Conservation (phyloP, 1,140 invertebrate genomes). For the Drosophila nannoptera region DNA sequence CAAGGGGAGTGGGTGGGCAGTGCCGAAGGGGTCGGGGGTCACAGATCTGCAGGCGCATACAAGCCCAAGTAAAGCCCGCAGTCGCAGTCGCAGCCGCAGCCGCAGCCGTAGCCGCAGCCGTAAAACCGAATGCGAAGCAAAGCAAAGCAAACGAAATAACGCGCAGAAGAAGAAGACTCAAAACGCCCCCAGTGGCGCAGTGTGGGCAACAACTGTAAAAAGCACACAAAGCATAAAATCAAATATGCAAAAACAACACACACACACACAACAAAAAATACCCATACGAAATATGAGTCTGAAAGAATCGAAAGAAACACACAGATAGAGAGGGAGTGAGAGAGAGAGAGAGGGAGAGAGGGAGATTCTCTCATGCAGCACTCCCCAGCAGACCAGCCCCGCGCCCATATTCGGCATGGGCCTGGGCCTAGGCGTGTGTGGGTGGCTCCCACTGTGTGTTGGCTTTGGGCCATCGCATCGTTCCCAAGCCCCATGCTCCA, state of each 20-base stretch:
- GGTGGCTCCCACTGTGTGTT: conserved; percentile 53
- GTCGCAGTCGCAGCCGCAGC: conserved; percentile 3
- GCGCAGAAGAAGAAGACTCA: conserved; percentile 18
- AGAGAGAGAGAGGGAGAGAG: too few relatives aligned
- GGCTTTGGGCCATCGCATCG: conserved; percentile 68
- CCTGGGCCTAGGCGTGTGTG: conserved; percentile 40
- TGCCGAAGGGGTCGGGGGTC: conserved; percentile 9
- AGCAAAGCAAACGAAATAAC: conserved; percentile 18
- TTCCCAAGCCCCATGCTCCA: conserved; percentile 37
- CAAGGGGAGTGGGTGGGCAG: conserved; percentile 20
- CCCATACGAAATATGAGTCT: conserved; percentile 72
- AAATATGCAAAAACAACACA: conserved; percentile 62
- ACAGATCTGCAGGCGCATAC: conserved; percentile 16
- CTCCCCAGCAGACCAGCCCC: background rate
- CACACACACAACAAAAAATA: conserved; percentile 6
- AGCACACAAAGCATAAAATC: conserved; percentile 76
- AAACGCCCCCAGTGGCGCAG: conserved; percentile 56
- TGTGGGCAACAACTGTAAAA: conserved; percentile 66
- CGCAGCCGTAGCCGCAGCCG: conserved; percentile 1
- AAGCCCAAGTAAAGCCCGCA: background rate
- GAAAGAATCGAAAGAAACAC: conserved; percentile 59
- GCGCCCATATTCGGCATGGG: conserved; percentile 7
- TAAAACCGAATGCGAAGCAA: conserved; percentile 11
- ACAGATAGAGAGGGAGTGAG: background rate
- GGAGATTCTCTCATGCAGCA: conserved; percentile 3